A percentile compares a stretch with the other conserved stretches of the same genome.
These are phyloP conservation scores for Magallana nippona DNA, from an alignment of 2,888 invertebrate species.

Conservation along the genomic window DNA sequence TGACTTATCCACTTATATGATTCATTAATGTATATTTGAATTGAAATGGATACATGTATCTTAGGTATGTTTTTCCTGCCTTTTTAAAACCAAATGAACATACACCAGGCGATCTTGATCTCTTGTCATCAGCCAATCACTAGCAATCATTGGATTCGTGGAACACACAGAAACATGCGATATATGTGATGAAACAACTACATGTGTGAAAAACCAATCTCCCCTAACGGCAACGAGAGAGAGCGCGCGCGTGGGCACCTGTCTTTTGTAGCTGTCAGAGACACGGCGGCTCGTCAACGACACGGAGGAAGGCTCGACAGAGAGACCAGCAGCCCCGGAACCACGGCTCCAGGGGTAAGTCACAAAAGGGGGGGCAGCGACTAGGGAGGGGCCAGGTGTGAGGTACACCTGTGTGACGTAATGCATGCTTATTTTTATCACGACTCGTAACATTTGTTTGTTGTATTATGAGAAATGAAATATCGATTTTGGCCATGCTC, in stretches of 20 bases:
- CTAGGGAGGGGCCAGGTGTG: background rate
- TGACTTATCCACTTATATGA: no score
- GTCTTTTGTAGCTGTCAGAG: background rate
- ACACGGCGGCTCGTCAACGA: background rate
- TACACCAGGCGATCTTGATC: background rate
- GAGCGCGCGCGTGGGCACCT: conserved; percentile 22
- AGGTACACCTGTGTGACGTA: conserved; percentile 14
- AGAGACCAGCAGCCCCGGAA: background rate
- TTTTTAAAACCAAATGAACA: no score
- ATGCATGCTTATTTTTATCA: no score
- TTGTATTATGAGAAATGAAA: no score
- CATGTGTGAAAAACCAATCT: conserved; percentile 23
- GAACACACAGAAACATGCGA: background rate
- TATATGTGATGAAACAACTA: background rate
- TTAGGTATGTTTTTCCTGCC: no score
- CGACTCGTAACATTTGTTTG: no score
- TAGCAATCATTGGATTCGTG: background rate
- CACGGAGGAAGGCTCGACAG: background rate
- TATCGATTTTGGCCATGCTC: no score
- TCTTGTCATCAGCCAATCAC: background rate
- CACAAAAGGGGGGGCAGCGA: background rate
- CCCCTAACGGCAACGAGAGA: background rate
- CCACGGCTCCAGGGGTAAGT: background rate
- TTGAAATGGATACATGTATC: no score
- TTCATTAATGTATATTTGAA: no score